Evolutionary conservation across 1,140 invertebrate genomes (phyloP), one percentile per base, ranked within the genome.

Genomic region (Heterodera schachtii): DNA sequence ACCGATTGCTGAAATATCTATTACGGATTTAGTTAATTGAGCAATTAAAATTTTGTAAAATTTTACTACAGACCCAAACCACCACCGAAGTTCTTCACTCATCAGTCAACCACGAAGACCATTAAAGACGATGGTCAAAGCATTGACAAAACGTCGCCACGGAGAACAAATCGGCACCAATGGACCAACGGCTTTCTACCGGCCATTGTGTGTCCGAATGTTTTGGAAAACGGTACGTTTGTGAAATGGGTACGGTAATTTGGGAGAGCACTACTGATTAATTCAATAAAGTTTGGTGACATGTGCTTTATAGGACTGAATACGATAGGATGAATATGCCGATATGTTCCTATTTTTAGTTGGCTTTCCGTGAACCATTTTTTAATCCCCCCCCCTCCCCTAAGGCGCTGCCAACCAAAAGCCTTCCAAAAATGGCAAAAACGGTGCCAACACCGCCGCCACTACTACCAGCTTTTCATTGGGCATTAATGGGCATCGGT

Each of bases 81-180:
- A 46, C 21, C 79, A 2, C 57, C 80, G 9, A 21, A 66, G 9
- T 64, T 47, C 57, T 64, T 70, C 70, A 31, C 43, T 19, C 31
- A 31, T 31, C 70, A n/a, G 66, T 76, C 16, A 46, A 31, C 77
- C 16, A 16, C 64, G 1, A 64, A 64, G 46, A 47, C 77, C 19
- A 16, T 16, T 16, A 21, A 11, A 9, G 31, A 70, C 31, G 31
- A 78, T 46, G 77, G 77, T 44, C 77, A 78, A 46, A 66, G 57
- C 31, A 78, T 78, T 78, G 77, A 78, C 64, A 78, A 78, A 69
- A 69, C 77, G 49, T 78, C 77, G 8, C 77, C 77, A 69, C 77
- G 77, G 41, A 21, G 77, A 5, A 11, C 69, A 41, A 71, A 71
- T 71, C n/a, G 69, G 19, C 69, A 69, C 6, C 67, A 69, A 43